Evolutionary conservation across 64 coral and sea anemone species (phyloP), one percentile per base, ranked within the genome.

Genomic region (Montipora efflorescens): DNA sequence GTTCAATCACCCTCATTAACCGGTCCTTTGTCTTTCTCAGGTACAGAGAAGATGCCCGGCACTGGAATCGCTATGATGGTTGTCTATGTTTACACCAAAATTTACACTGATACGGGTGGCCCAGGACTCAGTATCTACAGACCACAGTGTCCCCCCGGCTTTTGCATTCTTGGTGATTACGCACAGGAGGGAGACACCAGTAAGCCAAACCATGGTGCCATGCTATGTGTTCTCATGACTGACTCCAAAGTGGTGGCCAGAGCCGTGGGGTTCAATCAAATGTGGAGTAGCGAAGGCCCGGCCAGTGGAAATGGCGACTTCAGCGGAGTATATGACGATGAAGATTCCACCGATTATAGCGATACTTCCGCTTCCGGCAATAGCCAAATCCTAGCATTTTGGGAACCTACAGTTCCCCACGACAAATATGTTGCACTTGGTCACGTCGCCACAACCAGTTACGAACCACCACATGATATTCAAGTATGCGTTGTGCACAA

Each of bases 91-190:
- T 84, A 78, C 28, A 49, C 93, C 73, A 90, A 87, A 90, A 78
- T 96, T 36, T 96, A 90, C 66, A 90, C 88, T 14, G 91, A 93
- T 25, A 87, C 44, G n/a, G 53, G 77, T 14, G 25, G 83, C 43
- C 67, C 59, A 15, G 48, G 84, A 57, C 91, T 96, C 66, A 96
- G 91, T 10, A 94, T 96, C 16, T 96, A 90, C 50, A 84, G 87
- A 58, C 95, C 95, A 20, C 91, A 96, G 16, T 96, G 95, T 57
- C 95, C 95, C 58, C 81, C 91, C 18, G 95, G 91, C 13, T 96
- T 78, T 51, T 96, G 95, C 75, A 83, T 87, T 44, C 43, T 96
- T 9, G 95, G 95, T 50, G 95, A 96, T 82, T 96, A 96, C 80
- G 91, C 95, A 5, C 95, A 96, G 93, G 88, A 82, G 58, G 93